These are phyloP conservation scores for Leptinotarsa juncta DNA, from an alignment of 2,888 invertebrate genomes.

Conservation along the genomic window DNA sequence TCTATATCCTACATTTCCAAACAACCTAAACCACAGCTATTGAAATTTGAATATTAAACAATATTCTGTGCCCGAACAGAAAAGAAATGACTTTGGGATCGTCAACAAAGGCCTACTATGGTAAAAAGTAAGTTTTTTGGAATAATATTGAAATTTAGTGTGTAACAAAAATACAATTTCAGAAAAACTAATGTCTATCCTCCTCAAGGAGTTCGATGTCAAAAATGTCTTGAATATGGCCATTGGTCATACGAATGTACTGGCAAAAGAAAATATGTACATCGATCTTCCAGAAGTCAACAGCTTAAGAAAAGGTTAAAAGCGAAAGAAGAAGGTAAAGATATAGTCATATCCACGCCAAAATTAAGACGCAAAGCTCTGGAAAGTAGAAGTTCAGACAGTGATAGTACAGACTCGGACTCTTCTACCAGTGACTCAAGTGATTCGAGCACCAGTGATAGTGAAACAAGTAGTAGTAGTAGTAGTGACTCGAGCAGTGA, in stretches of 20 bases:
- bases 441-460: conserved; percentile 41
- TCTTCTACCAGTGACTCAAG: conserved; percentile 41
- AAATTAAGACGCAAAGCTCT: conserved; percentile 37
- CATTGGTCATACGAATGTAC: conserved; percentile 97
- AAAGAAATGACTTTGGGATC: conserved; percentile 38
- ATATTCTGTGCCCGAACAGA: no score
- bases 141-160: conserved; percentile 4
- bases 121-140: conserved; percentile 38
- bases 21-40: no score
- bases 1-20: no score
- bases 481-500: conserved; percentile 40
- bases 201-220: conserved; percentile 82
- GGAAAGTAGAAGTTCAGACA: conserved; percentile 39
- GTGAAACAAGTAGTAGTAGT: conserved; percentile 36
- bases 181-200: conserved; percentile 76
- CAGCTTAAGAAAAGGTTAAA: conserved; percentile 78
- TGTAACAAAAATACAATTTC: conserved; percentile 56
- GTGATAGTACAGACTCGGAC: conserved; percentile 41
- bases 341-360: conserved; percentile 21
- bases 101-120: conserved; percentile 35
- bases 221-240: conserved; percentile 91
- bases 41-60: no score
- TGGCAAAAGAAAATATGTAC: conserved; percentile 88
- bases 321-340: conserved; percentile 57
- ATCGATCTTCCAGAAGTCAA: conserved; percentile 85